phyloP scores from a whole-genome alignment of 2,888 invertebrate genomes.

The Hesperia comma region DNA sequence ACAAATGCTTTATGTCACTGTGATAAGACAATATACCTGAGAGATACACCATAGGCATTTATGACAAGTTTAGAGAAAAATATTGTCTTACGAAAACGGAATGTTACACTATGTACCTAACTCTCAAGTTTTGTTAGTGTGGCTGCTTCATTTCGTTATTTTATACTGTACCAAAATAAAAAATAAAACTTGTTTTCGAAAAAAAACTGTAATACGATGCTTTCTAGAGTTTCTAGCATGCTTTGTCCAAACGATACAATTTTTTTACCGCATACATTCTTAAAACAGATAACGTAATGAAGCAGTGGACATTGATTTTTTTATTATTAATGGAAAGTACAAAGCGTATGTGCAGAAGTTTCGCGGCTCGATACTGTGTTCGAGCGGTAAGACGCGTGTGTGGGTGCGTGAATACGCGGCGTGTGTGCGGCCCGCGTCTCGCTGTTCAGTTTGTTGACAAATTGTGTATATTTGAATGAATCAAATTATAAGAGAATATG shows the following conservation, averaged over 20 bases:
- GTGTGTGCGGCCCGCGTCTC: slow-evolving; percentile 70
- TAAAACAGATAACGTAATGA: slow-evolving; percentile 14
- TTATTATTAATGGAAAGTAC: slow-evolving; percentile 60
- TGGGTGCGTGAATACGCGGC: slow-evolving; percentile 47
- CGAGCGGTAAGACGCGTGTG: slow-evolving; percentile 52
- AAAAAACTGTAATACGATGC: not conserved
- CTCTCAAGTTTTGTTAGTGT: slow-evolving; percentile 55
- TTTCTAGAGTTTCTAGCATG: slow-evolving; percentile 2
- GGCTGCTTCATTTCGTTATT: slow-evolving; percentile 53
- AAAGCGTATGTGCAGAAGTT: slow-evolving; percentile 82
- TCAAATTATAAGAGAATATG: slow-evolving; percentile 83
- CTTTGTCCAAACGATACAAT: not conserved
- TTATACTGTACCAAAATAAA: slow-evolving; percentile 1
- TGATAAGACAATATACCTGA: slow-evolving; percentile 79
- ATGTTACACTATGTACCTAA: slow-evolving; percentile 54
- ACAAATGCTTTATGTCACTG: slow-evolving; percentile 83
- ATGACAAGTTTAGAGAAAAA: slow-evolving; percentile 56
- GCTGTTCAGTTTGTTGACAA: slow-evolving; percentile 83
- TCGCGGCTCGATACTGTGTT: slow-evolving; percentile 59
- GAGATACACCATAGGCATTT: slow-evolving; percentile 72
- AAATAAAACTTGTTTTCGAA: slow-evolving; percentile 13
- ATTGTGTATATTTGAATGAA: slow-evolving; percentile 84
- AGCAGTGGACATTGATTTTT: slow-evolving; percentile 25
- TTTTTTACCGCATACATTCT: slow-evolving; percentile 5
- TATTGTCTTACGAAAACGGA: slow-evolving; percentile 55